Evolutionary conservation across 2,113 vertebrate species (phyloP).

Genomic region (Sapayoa aenigma): DNA sequence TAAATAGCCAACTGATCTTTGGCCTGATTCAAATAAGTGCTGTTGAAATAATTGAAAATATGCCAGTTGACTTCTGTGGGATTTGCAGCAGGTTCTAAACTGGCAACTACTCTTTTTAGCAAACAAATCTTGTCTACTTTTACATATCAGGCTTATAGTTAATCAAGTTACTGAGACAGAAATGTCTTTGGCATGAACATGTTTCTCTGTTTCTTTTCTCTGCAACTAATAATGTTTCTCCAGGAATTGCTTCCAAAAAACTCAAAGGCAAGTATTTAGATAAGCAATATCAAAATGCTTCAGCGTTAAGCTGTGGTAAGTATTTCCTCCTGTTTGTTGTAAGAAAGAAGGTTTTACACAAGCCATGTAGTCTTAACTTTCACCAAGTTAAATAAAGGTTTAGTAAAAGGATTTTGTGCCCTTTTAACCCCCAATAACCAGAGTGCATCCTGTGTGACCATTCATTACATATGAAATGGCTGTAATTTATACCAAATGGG

Average conservation of each 20-base stretch:
- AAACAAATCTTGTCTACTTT: slow-evolving; percentile 39
- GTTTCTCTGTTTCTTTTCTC: slow-evolving; percentile 45
- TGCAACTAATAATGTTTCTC: slow-evolving; percentile 28
- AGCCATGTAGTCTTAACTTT: slow-evolving; percentile 44
- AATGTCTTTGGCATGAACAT: slow-evolving; percentile 32
- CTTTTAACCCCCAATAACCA: slow-evolving; percentile 56
- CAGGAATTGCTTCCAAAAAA: slow-evolving; percentile 28
- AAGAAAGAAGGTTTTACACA: slow-evolving; percentile 26
- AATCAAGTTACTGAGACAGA: slow-evolving; percentile 35
- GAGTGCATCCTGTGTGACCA: slow-evolving; percentile 67
- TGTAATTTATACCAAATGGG: slow-evolving; percentile 81
- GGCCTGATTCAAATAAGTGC: slow-evolving; percentile 28
- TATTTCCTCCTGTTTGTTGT: slow-evolving; percentile 30
- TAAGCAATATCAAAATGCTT: slow-evolving; percentile 57
- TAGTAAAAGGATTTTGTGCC: slow-evolving; percentile 53
- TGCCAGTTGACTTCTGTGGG: slow-evolving; percentile 55
- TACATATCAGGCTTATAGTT: slow-evolving; percentile 27
- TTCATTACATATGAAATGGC: slow-evolving; percentile 62
- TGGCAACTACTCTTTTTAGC: slow-evolving; percentile 11
- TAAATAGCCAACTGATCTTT: slow-evolving; percentile 47
- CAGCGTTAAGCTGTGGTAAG: slow-evolving; percentile 27
- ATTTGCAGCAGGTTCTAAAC: slow-evolving; percentile 39
- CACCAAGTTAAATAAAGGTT: slow-evolving; percentile 55
- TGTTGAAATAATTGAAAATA: slow-evolving; percentile 55
- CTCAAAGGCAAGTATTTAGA: slow-evolving; percentile 43